Evolutionary conservation across 64 coral and sea anemone genomes (phyloP).

Genomic region (Pachyseris speciosa): DNA sequence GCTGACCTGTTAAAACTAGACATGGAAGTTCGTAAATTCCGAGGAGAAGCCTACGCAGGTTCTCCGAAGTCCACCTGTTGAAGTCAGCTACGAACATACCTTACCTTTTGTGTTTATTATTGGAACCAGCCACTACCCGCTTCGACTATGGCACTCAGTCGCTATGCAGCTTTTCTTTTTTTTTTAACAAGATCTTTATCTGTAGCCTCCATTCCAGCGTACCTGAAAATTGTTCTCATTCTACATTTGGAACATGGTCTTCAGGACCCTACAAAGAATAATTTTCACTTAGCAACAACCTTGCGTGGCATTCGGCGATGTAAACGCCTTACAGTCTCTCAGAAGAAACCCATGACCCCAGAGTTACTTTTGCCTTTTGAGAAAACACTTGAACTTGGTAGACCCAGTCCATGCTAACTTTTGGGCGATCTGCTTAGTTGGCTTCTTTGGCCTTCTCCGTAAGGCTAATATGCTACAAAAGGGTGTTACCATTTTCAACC

Average conservation of each 20-base stretch:
- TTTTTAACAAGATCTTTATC: slow-evolving; percentile 31
- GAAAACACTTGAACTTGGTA: slow-evolving; percentile 14
- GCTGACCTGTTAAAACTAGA: slow-evolving; percentile 31
- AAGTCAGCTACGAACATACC: slow-evolving; percentile 30
- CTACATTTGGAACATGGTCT: slow-evolving; percentile 39
- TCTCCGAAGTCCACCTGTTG: slow-evolving; percentile 14
- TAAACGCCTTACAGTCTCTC: slow-evolving; percentile 29
- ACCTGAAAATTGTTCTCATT: slow-evolving; percentile 37
- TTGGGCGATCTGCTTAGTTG: slow-evolving; percentile 40
- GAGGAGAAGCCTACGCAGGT: slow-evolving; percentile 23
- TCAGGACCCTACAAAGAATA: slow-evolving; percentile 42
- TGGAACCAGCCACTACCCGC: slow-evolving; percentile 36
- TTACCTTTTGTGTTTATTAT: slow-evolving; percentile 20
- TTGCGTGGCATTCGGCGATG: background rate
- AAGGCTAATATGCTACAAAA: slow-evolving; percentile 23
- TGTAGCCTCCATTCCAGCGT: slow-evolving; percentile 9
- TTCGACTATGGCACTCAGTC: background rate
- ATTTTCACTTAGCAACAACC: slow-evolving; percentile 51
- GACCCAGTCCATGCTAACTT: slow-evolving; percentile 36
- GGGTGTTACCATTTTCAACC: background rate
- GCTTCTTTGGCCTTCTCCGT: slow-evolving; percentile 25
- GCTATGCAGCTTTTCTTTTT: slow-evolving; percentile 46
- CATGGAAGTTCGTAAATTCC: slow-evolving; percentile 30
- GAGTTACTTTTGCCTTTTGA: background rate
- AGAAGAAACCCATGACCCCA: slow-evolving; percentile 35